Percentiles rank a stretch among this genome's conserved stretches.
These are phyloP conservation scores for Pardosa pseudoannulata DNA, from an alignment of 2,888 invertebrate genomes.

Conservation along the genomic window DNA sequence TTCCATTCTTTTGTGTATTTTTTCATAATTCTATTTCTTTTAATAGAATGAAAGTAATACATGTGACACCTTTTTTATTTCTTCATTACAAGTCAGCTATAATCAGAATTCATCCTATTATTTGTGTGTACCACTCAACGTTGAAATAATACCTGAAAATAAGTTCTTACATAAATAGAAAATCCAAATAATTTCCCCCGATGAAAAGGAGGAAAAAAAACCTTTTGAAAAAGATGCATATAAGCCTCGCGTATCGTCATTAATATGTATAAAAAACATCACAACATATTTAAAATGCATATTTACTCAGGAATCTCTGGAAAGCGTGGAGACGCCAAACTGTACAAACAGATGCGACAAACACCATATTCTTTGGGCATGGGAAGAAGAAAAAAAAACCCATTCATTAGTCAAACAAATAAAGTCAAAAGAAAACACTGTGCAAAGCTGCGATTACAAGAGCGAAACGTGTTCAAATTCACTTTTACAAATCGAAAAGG, in stretches of 20 bases:
- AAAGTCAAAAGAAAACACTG: conserved; percentile 65
- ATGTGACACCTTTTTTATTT: too few relatives aligned
- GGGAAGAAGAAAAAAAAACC: neutral
- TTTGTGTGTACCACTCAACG: too few relatives aligned
- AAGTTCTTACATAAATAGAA: too few relatives aligned
- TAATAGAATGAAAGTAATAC: too few relatives aligned
- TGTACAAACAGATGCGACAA: conserved; percentile 42
- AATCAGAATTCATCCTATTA: too few relatives aligned
- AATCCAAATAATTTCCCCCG: too few relatives aligned
- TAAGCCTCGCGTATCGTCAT: neutral
- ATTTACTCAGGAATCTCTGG: neutral
- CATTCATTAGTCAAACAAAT: conserved; percentile 67
- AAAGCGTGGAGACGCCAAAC: neutral
- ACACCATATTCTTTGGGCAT: conserved; percentile 13
- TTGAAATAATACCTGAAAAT: too few relatives aligned
- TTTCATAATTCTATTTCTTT: too few relatives aligned
- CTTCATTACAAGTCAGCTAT: too few relatives aligned
- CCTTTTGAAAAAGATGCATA: neutral
- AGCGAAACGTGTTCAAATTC: conserved; percentile 41
- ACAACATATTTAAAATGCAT: neutral
- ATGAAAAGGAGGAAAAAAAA: too few relatives aligned
- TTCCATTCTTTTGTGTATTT: too few relatives aligned
- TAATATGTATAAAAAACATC: neutral
- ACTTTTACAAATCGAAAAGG: conserved; percentile 30
- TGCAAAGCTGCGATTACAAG: conserved; percentile 50